Base-by-base conservation (phyloP, 1,140 invertebrate genomes). In the Aphelinus atriplicis region DNA sequence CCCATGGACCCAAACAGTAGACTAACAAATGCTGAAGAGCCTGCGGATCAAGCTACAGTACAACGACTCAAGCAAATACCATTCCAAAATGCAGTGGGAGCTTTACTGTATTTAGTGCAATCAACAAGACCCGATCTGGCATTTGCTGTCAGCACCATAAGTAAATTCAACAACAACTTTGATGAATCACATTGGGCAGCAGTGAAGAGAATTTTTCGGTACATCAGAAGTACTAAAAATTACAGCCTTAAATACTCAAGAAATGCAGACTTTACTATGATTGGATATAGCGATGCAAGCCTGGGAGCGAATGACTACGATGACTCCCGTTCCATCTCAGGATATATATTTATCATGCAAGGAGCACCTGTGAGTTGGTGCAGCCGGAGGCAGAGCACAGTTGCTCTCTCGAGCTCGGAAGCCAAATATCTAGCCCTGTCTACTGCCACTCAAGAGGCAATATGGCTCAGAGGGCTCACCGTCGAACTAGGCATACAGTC, bases 251-350 rank as follows among this genome's bases (percentile, higher is more conserved):
- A 2, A 71, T 71, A 48, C 26, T 3, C 2, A 2, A 60, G 7
- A 43, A 10, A 71, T 50, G 2, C 3, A 43, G 42, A 61, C n/a
- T 3, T 48, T 4, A 47, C 5, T 3, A 26, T 71, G 4, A 4
- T 6, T 5, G 56, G 56, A 7, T 61, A 61, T 71, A 9, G 7
- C 42, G 68, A 71, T 26, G 60, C 68, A 48, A 47, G 61, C 51
- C 26, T 26, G 26, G 60, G 26, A 10, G 68, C 45, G 10, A 56
- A 46, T 42, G 47, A 61, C 26, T 10, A 9, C 26, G 45, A 60
- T 2, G 56, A 69, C 10, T 10, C 45, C 4, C 60, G 53, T n/a
- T 55, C 48, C 6, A 53, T 47, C 50, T 48, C 68, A 10, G 68
- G 68, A 55, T 61, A 61, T 42, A 26, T n/a, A 5, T 58, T 58